Base-by-base conservation (phyloP, 1,140 invertebrate genomes). In the Notospermus geniculatus region DNA sequence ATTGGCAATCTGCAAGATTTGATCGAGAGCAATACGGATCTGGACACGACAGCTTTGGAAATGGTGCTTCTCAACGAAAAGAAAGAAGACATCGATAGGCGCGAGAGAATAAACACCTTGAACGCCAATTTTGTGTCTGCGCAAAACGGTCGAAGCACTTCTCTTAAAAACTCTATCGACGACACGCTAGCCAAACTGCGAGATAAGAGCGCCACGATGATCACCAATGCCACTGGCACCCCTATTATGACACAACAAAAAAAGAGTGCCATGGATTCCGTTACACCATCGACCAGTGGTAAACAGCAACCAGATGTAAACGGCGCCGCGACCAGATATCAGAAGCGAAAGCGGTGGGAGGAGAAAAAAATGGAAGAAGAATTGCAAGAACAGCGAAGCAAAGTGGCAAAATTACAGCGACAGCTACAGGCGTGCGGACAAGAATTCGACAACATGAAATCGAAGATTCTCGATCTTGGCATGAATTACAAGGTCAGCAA, bases 1-100 rank as follows among this genome's bases (percentile, higher is more conserved):
- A 50, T 50, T n/a, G 46, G 46, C n/a, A 50, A 50, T 50, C n/a
- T 50, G n/a, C 46, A 50, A 27, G 46, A 50, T n/a, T 27, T 50
- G 25, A 5, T 50, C 5, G 46, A 50, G n/a, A 50, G 19, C 46
- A 50, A 50, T 50, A 50, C 5, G 5, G 46, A 50, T 7, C 25
- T 50, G 25, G 46, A 50, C 25, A n/a, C 46, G 4, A 50, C 46
- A 27, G 46, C 46, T 50, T n/a, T 50, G 5, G 46, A 50, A 50
- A 7, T 50, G 25, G 46, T 50, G 46, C 46, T 50, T 50, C 46
- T 50, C 5, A 50, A 50, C 25, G 19, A 50, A n/a, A 23, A 19
- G 4, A 19, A 27, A 50, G 46, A 50, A n/a, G 46, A 50, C 4
- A 50, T 50, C 46, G n/a, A 50, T n/a, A 50, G 46, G 25, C 46